A percentile compares a stretch with the other conserved stretches of the same genome.
phyloP scores from a whole-genome alignment of 2,113 vertebrate species.

The Empidonax alnorum region DNA sequence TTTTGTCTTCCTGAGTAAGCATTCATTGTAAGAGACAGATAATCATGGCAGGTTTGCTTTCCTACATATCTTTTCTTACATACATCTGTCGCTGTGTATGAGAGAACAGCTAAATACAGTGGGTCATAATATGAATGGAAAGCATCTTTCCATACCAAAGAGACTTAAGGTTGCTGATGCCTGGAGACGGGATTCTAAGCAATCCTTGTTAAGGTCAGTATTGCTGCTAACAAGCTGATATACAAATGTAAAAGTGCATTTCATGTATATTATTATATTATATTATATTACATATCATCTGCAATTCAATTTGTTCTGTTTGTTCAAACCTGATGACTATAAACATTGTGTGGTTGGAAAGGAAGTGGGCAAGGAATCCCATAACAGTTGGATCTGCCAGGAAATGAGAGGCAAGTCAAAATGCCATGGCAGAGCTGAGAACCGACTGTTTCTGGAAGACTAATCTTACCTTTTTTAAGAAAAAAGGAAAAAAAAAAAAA shows the following conservation, averaged over 20 bases:
- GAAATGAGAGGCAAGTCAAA: neutral
- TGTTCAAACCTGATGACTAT: neutral
- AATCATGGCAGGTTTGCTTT: conserved; percentile 22
- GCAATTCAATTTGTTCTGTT: neutral
- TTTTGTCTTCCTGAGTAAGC: conserved; percentile 19
- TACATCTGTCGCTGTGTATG: neutral
- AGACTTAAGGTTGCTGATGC: neutral
- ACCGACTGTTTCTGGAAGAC: neutral
- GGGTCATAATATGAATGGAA: conserved; percentile 6
- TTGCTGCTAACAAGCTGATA: neutral
- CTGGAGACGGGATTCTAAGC: neutral
- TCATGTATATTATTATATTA: neutral
- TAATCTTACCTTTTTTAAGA: neutral
- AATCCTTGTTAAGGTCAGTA: neutral
- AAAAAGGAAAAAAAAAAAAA: neutral
- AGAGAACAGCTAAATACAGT: neutral
- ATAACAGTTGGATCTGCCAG: neutral
- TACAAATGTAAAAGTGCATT: neutral
- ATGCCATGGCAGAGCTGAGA: neutral
- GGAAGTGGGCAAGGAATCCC: neutral
- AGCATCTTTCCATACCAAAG: neutral
- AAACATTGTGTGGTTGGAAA: neutral
- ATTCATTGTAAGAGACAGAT: neutral
- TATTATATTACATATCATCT: neutral
- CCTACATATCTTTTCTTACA: neutral